Evolutionary conservation across 2,113 vertebrate species (phyloP).

Genomic region (Apus apus): DNA sequence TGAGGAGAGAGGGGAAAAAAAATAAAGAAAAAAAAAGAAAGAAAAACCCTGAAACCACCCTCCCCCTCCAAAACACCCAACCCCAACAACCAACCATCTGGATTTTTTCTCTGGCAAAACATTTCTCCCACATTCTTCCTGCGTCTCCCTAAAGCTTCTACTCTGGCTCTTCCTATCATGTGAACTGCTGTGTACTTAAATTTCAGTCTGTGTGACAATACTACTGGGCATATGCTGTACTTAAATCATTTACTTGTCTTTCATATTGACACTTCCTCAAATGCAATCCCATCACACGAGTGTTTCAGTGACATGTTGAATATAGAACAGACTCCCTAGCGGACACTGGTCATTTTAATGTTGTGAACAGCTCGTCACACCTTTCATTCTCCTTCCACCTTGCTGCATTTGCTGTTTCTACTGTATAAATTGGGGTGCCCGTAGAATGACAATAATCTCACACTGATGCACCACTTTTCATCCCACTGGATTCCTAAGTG

Average conservation of each 20-base stretch:
- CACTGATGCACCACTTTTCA: neutral
- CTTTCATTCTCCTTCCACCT: conserved; percentile 35
- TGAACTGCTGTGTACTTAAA: neutral
- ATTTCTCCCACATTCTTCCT: neutral
- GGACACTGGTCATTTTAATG: conserved; percentile 11
- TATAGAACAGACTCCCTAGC: neutral
- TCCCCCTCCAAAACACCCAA: neutral
- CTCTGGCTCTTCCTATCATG: neutral
- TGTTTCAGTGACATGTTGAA: conserved; percentile 7
- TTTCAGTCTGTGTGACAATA: neutral
- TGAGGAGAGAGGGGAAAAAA: too few species aligned
- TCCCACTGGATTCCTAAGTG: neutral
- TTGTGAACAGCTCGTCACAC: conserved; percentile 49
- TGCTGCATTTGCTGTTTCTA: conserved; percentile 4
- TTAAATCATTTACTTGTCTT: conserved; percentile 14
- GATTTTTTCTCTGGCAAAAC: neutral
- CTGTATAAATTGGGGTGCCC: conserved; percentile 22
- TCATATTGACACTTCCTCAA: conserved; percentile 33
- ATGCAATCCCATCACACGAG: neutral
- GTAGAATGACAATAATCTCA: neutral
- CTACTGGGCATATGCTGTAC: conserved; percentile 3
- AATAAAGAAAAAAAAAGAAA: too few species aligned
- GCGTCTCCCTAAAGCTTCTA: neutral
- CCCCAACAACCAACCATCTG: neutral
- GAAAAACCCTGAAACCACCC: neutral